Percentiles rank a stretch among this genome's conserved stretches.
Evolutionary conservation across 1,140 invertebrate genomes (phyloP).

Genomic region (Tenebrio molitor): DNA sequence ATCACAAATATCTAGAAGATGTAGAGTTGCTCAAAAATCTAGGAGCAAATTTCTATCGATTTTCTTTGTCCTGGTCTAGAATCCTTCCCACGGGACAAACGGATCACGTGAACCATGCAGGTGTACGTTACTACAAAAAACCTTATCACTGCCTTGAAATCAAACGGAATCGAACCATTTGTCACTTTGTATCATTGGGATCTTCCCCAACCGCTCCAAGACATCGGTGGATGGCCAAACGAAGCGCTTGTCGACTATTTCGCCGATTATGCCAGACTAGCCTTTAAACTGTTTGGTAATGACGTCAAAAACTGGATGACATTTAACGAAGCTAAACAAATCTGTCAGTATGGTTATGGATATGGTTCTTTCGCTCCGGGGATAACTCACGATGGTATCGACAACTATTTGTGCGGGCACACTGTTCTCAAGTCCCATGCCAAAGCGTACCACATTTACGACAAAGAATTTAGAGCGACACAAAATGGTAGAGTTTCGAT

Average conservation of each 20-base stretch:
- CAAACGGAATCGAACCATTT: constrained; percentile 68
- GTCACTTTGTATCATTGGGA: too few species aligned
- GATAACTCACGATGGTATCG: constrained; percentile 68
- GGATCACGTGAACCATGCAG: constrained; percentile 68
- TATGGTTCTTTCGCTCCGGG: constrained; percentile 64
- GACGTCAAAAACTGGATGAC: constrained; percentile 72
- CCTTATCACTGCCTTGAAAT: constrained; percentile 67
- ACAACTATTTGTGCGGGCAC: constrained; percentile 69
- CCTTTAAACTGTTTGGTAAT: constrained; percentile 70
- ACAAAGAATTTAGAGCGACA: constrained; percentile 65
- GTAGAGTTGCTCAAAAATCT: constrained; percentile 65
- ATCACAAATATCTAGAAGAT: constrained; percentile 69
- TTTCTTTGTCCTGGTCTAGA: constrained; percentile 75
- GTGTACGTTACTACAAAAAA: constrained; percentile 71
- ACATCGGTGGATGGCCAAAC: constrained; percentile 72
- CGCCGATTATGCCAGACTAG: constrained; percentile 64
- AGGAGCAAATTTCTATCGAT: too few species aligned
- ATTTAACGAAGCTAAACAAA: constrained; percentile 70
- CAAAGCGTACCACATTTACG: too few species aligned
- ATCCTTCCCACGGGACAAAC: constrained; percentile 70
- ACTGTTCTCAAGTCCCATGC: constrained; percentile 70
- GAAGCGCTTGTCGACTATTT: too few species aligned
- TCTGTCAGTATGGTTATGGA: constrained; percentile 50
- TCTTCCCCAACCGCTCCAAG: constrained; percentile 62
- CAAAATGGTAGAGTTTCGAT: too few species aligned